Evolutionary conservation across 2,888 invertebrate species (phyloP).

Genomic region (Willowsia nigromaculata): DNA sequence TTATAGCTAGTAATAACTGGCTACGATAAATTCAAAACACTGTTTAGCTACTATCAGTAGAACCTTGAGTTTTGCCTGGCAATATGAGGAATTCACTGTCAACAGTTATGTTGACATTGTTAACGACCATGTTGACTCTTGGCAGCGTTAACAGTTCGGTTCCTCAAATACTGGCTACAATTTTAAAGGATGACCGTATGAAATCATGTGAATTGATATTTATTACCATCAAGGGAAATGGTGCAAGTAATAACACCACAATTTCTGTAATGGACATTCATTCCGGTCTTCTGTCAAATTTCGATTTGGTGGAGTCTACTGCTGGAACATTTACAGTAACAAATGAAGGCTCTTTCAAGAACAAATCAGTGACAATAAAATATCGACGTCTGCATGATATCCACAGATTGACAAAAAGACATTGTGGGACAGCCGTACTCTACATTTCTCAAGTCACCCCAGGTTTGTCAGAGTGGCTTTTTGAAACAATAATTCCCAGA

Average conservation of each 20-base stretch:
- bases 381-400: constrained; percentile 24
- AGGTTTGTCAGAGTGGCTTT: not conserved
- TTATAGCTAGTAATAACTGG: too few species aligned
- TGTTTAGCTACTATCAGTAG: too few species aligned
- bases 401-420: not conserved
- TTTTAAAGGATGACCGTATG: not conserved
- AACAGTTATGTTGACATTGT: too few species aligned
- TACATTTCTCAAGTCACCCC: not conserved
- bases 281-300: not conserved
- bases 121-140: too few species aligned
- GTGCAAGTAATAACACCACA: not conserved
- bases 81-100: too few species aligned
- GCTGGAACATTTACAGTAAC: not conserved
- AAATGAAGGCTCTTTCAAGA: not conserved
- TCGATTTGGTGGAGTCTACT: not conserved
- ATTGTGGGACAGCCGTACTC: constrained; percentile 32
- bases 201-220: not conserved
- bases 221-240: not conserved
- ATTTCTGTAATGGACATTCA: not conserved
- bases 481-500: not conserved
- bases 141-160: not conserved
- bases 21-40: too few species aligned
- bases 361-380: not conserved
- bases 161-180: not conserved
- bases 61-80: too few species aligned